A percentile compares a stretch with the other conserved stretches of the same genome.
These are phyloP conservation scores for Anguilla japonica DNA, from an alignment of 2,113 vertebrate species.

Conservation along the genomic window DNA sequence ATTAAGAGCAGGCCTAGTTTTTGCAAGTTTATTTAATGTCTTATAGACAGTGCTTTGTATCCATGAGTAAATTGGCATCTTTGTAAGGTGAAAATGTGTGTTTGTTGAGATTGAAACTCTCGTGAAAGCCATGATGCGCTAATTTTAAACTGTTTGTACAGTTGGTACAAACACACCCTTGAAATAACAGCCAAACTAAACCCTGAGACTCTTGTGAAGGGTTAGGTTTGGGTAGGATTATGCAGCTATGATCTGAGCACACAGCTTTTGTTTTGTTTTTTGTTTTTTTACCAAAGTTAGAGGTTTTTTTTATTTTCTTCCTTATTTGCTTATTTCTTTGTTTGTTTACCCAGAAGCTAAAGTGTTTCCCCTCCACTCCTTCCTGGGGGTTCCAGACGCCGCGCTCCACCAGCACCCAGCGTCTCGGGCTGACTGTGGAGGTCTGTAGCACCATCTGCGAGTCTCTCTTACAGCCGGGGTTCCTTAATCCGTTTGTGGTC, in stretches of 20 bases:
- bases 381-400: not conserved
- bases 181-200: not conserved
- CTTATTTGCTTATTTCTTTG: not conserved
- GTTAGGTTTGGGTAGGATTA: too few relatives aligned
- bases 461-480: not conserved
- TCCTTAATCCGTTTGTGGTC: not conserved
- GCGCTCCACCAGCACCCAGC: not conserved
- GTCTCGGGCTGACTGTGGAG: not conserved
- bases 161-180: not conserved
- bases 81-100: too few relatives aligned
- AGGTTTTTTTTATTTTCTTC: not conserved
- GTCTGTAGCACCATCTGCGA: not conserved
- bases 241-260: too few relatives aligned
- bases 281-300: too few relatives aligned
- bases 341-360: not conserved
- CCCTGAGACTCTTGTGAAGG: not conserved
- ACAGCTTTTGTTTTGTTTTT: too few relatives aligned
- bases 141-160: not conserved
- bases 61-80: too few relatives aligned
- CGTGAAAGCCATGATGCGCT: too few relatives aligned
- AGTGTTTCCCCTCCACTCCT: not conserved
- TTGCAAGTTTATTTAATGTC: too few relatives aligned
- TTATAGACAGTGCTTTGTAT: too few relatives aligned
- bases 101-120: too few relatives aligned
- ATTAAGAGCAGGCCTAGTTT: too few relatives aligned